These are phyloP conservation scores for Xestia rhomboidea DNA, from an alignment of 2,888 invertebrate species.

Conservation along the genomic window DNA sequence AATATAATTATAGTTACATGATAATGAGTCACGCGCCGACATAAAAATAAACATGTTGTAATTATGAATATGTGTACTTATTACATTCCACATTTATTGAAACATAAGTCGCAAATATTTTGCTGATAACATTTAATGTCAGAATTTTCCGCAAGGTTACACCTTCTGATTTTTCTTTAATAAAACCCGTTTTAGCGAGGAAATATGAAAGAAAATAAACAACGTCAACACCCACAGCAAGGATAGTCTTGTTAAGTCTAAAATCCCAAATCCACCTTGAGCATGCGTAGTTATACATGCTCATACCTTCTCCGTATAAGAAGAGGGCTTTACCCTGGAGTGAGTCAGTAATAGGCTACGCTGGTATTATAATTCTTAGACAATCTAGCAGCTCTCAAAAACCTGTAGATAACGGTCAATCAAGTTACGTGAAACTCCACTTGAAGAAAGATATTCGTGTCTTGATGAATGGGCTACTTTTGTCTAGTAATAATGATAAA, in stretches of 20 bases:
- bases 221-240: not conserved
- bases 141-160: not conserved
- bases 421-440: not conserved
- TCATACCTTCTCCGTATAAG: not conserved
- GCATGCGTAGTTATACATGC: not conserved
- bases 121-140: not conserved
- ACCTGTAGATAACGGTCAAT: not conserved
- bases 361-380: not conserved
- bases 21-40: not conserved
- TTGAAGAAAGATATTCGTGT: not conserved
- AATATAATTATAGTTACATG: too few species aligned
- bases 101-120: not conserved
- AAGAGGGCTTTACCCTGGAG: not conserved
- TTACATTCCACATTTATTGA: not conserved
- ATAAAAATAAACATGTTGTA: not conserved
- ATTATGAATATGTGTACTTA: not conserved
- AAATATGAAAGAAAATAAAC: conserved; percentile 5
- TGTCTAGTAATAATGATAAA: not conserved
- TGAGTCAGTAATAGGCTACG: not conserved
- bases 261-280: not conserved
- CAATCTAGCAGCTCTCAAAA: not conserved
- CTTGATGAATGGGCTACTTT: not conserved
- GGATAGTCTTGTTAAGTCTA: not conserved
- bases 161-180: not conserved
- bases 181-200: not conserved